Conservation (phyloP, 1,140 invertebrate genomes). For the Lucilia cuprina region DNA sequence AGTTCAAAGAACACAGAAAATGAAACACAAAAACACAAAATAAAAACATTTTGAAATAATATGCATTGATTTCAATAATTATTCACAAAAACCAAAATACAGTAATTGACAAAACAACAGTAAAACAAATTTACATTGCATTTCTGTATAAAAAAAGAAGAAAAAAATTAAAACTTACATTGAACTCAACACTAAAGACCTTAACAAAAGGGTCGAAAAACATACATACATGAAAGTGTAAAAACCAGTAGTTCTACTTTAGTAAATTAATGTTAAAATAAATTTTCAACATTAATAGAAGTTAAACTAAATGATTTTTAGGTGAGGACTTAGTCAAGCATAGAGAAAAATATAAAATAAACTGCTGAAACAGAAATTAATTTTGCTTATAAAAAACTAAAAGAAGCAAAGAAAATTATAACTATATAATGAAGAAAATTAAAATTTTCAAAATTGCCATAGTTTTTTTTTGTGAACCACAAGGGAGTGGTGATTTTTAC, state of each 20-base stretch:
- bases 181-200: not conserved
- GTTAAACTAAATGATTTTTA: not conserved
- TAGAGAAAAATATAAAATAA: not conserved
- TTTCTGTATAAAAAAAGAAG: not conserved
- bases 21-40: not conserved
- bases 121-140: not conserved
- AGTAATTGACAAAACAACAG: constrained; percentile 11
- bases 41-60: not conserved
- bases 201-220: not conserved
- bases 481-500: not conserved
- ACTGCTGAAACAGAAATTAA: not conserved
- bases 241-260: constrained; percentile 1
- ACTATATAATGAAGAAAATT: not conserved
- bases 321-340: constrained; percentile 10
- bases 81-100: not conserved
- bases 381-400: not conserved
- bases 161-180: not conserved
- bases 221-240: not conserved
- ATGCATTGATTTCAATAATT: constrained; percentile 4
- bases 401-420: not conserved
- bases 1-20: not conserved
- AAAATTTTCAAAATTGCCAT: not conserved
- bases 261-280: not conserved
- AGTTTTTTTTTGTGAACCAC: not conserved
- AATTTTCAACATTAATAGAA: not conserved